Conservation (phyloP, 2,113 vertebrate species). For the Albula glossodonta region DNA sequence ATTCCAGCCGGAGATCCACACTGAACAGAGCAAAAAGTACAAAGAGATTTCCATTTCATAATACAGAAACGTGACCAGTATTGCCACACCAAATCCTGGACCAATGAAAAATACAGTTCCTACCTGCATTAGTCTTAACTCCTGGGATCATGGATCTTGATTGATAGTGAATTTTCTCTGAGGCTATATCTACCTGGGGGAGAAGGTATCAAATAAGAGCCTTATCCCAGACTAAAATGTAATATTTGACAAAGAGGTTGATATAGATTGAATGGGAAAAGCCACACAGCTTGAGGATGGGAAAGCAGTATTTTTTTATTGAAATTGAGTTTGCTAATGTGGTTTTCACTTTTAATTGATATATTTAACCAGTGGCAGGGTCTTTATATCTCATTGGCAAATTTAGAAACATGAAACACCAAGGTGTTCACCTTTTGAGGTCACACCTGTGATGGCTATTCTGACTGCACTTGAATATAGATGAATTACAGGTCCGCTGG, state of each 20-base stretch:
- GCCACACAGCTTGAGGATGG: neutral
- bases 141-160: constrained; percentile 7
- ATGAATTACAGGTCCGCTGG: too few relatives aligned
- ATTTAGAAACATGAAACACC: neutral
- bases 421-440: neutral
- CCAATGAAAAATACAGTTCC: neutral
- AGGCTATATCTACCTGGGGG: constrained; percentile 47
- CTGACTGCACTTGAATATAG: too few relatives aligned
- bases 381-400: neutral
- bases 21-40: too few relatives aligned
- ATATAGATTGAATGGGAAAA: constrained; percentile 31
- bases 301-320: neutral
- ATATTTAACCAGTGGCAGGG: neutral
- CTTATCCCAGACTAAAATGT: neutral
- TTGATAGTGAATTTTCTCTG: constrained; percentile 47
- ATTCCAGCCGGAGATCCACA: too few relatives aligned
- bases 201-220: constrained; percentile 41
- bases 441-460: too few relatives aligned
- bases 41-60: constrained; percentile 13
- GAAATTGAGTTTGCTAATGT: neutral
- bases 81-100: neutral
- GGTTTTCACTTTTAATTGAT: neutral
- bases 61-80: neutral
- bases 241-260: neutral
- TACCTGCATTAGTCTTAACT: neutral